Conservation (phyloP, 2,888 invertebrate species). For the Platypus cylindrus region DNA sequence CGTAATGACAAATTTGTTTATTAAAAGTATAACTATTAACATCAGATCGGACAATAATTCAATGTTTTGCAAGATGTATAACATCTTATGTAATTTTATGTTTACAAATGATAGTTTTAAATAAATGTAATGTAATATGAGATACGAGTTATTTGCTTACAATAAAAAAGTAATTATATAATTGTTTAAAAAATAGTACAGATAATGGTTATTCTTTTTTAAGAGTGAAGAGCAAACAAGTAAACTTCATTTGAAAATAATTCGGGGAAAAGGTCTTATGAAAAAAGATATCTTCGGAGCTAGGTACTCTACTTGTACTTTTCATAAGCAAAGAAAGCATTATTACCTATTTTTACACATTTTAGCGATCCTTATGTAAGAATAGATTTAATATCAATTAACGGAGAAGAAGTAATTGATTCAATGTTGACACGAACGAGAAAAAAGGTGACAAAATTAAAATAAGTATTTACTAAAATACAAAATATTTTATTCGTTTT, state of each 20-base stretch:
- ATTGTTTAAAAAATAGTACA: conserved; percentile 7
- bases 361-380: conserved; percentile 93
- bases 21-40: no score
- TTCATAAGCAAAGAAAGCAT: no score
- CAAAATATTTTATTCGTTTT: conserved; percentile 9
- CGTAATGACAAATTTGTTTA: no score
- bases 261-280: conserved; percentile 82
- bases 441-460: conserved; percentile 60
- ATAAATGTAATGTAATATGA: no score
- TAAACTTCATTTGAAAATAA: conserved; percentile 71
- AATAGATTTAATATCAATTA: conserved; percentile 76
- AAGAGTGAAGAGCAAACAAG: conserved; percentile 71
- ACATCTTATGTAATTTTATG: no score
- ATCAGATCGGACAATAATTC: no score
- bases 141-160: no score
- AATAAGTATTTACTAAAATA: conserved; percentile 4
- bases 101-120: no score
- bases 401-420: conserved; percentile 79
- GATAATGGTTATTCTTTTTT: conserved; percentile 21
- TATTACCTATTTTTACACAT: conserved; percentile 17
- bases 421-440: conserved; percentile 91
- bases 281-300: conserved; percentile 99
- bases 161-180: not conserved
- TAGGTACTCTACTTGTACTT: conserved; percentile 45
- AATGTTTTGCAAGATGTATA: no score